Percentiles rank a stretch among this genome's conserved stretches.
Conservation (phyloP, 2,797 vertebrate species). For the Pelobates cultripes region DNA sequence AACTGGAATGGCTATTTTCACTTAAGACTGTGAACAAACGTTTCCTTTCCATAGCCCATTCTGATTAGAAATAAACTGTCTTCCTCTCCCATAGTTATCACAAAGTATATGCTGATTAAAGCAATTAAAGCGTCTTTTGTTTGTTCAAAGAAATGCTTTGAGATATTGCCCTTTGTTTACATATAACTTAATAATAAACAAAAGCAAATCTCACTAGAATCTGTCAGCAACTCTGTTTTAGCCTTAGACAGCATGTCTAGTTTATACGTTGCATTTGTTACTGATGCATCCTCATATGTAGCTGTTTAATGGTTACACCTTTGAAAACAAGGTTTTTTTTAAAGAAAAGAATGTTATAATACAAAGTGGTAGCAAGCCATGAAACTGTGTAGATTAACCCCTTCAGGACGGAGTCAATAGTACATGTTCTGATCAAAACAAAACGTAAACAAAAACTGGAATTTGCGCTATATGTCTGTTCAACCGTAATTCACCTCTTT, state of each 20-base stretch:
- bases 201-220: conserved; percentile 95
- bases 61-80: conserved; percentile 82
- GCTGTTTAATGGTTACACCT: no score
- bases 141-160: conserved; percentile 81
- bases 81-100: conserved; percentile 90
- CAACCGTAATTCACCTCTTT: no score
- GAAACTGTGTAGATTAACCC: no score
- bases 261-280: conserved; percentile 88
- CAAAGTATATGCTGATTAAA: conserved; percentile 95
- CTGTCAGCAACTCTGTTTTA: conserved; percentile 93
- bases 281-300: conserved; percentile 75
- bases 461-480: no score
- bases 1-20: conserved; percentile 38
- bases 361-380: no score
- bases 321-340: no score
- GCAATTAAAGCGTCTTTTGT: conserved; percentile 98
- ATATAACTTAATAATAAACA: conserved; percentile 97
- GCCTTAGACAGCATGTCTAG: conserved; percentile 80
- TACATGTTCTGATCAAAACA: no score
- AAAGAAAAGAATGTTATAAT: no score
- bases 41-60: conserved; percentile 85
- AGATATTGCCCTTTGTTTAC: conserved; percentile 86
- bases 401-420: no score
- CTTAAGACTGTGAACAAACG: conserved; percentile 62
- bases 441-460: no score